Evolutionary conservation across 2,797 vertebrate species (phyloP).

Genomic region (Xenentodon cancila): DNA sequence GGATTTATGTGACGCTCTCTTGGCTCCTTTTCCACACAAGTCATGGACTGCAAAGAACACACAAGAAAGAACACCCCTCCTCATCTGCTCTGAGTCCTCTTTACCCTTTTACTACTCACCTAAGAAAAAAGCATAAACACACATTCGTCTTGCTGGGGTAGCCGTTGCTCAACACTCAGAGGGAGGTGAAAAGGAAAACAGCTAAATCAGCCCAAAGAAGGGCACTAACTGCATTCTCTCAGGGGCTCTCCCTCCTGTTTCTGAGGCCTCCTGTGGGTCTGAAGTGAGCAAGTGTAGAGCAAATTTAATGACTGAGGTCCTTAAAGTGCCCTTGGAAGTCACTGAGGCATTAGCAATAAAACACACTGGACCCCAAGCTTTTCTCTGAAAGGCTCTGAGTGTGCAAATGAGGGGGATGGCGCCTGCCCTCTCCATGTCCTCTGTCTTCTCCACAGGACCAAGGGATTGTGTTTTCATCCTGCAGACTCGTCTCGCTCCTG

Average conservation of each 20-base stretch:
- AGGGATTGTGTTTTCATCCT: constrained; percentile 42
- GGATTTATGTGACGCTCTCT: constrained; percentile 78
- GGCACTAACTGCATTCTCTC: constrained; percentile 49
- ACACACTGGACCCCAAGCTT: constrained; percentile 60
- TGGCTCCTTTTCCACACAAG: constrained; percentile 51
- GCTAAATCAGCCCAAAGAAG: constrained; percentile 76
- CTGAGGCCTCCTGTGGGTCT: constrained; percentile 65
- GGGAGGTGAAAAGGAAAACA: constrained; percentile 59
- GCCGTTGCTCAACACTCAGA: constrained; percentile 55
- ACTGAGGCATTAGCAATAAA: constrained; percentile 79
- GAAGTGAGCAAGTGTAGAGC: constrained; percentile 66
- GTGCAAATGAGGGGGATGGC: constrained; percentile 57
- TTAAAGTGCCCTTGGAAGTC: constrained; percentile 72
- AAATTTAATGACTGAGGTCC: constrained; percentile 73
- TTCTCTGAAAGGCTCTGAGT: constrained; percentile 60
- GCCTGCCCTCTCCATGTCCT: constrained; percentile 56
- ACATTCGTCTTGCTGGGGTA: constrained; percentile 72
- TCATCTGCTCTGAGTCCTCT: constrained; percentile 18
- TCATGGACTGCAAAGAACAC: constrained; percentile 51
- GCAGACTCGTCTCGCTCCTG: constrained; percentile 51
- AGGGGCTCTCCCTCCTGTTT: constrained; percentile 34
- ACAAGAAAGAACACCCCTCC: constrained; percentile 55
- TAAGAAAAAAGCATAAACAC: constrained; percentile 61
- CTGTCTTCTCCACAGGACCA: constrained; percentile 35
- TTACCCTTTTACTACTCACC: constrained; percentile 41